These are phyloP conservation scores for Suncus etruscus DNA, from an alignment of 2,113 vertebrate genomes.

Conservation along the genomic window DNA sequence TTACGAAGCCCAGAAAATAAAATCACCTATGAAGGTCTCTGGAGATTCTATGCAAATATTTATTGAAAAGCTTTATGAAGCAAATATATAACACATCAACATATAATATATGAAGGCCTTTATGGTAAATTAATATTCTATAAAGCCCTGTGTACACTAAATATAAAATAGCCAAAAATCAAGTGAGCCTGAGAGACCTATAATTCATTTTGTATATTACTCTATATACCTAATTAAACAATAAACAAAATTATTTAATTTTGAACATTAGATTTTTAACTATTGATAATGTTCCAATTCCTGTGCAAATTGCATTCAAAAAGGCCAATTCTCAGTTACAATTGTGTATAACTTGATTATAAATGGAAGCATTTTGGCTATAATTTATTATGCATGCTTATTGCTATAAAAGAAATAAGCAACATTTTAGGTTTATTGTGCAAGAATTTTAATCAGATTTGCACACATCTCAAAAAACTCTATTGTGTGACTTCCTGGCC, in stretches of 20 bases:
- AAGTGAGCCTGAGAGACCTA: constrained; percentile 73
- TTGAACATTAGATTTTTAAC: constrained; percentile 76
- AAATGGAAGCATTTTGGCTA: constrained; percentile 92
- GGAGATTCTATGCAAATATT: constrained; percentile 70
- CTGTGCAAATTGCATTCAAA: constrained; percentile 86
- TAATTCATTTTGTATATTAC: constrained; percentile 79
- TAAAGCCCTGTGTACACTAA: constrained; percentile 84
- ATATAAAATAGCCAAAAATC: constrained; percentile 82
- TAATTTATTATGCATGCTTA: constrained; percentile 96
- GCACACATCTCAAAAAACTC: constrained; percentile 99
- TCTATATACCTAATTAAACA: constrained; percentile 65
- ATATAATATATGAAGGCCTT: constrained; percentile 74
- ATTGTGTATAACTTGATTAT: constrained; percentile 88
- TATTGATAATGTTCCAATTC: constrained; percentile 77
- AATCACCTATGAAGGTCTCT: constrained; percentile 63
- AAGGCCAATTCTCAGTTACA: constrained; percentile 89
- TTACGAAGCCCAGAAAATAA: constrained; percentile 67
- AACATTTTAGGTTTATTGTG: constrained; percentile 92
- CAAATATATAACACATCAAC: constrained; percentile 69
- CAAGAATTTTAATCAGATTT: constrained; percentile 99
- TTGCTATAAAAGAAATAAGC: constrained; percentile 95
- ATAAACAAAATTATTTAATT: constrained; percentile 82
- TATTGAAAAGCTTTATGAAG: constrained; percentile 80
- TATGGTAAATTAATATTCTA: constrained; percentile 80
- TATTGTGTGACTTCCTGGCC: constrained; percentile 98